Evolutionary conservation across 2,797 vertebrate species (phyloP).

Genomic region (Enteromius trimaculatus): DNA sequence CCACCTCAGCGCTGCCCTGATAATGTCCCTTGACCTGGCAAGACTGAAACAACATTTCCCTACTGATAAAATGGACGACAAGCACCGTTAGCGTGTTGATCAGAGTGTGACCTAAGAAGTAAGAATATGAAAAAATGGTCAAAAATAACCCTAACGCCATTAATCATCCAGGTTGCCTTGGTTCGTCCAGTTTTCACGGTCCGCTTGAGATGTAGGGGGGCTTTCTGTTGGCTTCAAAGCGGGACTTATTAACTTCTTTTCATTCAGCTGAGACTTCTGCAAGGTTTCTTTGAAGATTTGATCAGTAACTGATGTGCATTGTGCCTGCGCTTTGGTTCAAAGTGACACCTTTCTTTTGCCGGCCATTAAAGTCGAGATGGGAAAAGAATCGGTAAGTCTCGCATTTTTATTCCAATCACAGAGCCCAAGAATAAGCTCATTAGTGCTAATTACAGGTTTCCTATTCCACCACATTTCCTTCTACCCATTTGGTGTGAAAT

Average conservation of each 20-base stretch:
- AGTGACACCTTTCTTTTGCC: constrained; percentile 73
- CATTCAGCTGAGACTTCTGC: constrained; percentile 67
- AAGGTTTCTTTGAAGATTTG: constrained; percentile 78
- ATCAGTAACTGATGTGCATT: constrained; percentile 78
- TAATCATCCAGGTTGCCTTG: constrained; percentile 75
- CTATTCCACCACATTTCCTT: constrained; percentile 66
- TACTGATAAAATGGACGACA: constrained; percentile 18
- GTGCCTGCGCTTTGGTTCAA: constrained; percentile 70
- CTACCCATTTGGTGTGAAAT: constrained; percentile 64
- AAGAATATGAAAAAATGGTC: constrained; percentile 69
- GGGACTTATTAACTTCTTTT: constrained; percentile 77
- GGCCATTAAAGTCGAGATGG: constrained; percentile 71
- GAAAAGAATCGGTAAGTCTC: constrained; percentile 68
- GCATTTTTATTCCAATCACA: constrained; percentile 72
- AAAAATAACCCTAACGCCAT: constrained; percentile 68
- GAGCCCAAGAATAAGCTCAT: constrained; percentile 73
- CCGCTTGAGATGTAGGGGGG: constrained; percentile 56
- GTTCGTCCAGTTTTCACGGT: constrained; percentile 74
- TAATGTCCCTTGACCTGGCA: constrained; percentile 25
- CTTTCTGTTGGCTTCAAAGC: constrained; percentile 73
- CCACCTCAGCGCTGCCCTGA: constrained; percentile 45
- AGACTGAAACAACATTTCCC: constrained; percentile 32
- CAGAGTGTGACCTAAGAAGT: constrained; percentile 60
- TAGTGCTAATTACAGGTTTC: constrained; percentile 75
- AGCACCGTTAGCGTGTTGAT: background rate